Evolutionary conservation across 1,140 invertebrate species (phyloP).

Genomic region (Muscidifurax raptorellus): DNA sequence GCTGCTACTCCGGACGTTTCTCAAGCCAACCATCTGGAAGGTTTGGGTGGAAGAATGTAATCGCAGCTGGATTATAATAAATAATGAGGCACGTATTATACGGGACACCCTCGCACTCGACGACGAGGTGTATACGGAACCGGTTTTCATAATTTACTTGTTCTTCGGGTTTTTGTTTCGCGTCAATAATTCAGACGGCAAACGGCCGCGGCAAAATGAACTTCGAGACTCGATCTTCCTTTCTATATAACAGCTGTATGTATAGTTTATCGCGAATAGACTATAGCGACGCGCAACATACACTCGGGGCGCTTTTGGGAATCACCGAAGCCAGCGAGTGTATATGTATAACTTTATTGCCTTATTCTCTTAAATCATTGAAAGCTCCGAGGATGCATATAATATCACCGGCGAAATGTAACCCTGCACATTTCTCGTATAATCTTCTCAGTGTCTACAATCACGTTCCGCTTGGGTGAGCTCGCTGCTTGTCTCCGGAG

Average conservation of each 20-base stretch:
- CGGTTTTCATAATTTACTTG: background rate
- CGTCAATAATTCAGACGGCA: background rate
- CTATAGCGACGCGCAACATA: too few relatives aligned
- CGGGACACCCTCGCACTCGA: too few relatives aligned
- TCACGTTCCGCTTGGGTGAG: slow-evolving; percentile 23
- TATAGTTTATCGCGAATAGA: too few relatives aligned
- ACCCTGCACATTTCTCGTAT: background rate
- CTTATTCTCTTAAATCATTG: background rate
- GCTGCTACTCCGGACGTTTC: slow-evolving; percentile 74
- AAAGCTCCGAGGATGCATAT: background rate
- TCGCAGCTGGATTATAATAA: background rate
- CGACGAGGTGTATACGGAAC: background rate
- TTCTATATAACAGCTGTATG: background rate
- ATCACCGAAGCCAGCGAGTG: too few relatives aligned
- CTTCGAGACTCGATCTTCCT: too few relatives aligned
- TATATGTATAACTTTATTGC: background rate
- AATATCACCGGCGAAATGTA: background rate
- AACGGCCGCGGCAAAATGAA: background rate
- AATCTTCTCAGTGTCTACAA: slow-evolving; percentile 29
- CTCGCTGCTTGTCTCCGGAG: background rate
- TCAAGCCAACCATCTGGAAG: slow-evolving; percentile 70
- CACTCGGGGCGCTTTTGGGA: too few relatives aligned
- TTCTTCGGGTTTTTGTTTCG: background rate
- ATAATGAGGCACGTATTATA: background rate
- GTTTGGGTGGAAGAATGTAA: too few relatives aligned